Evolutionary conservation across 2,797 vertebrate genomes (phyloP).

Genomic region (Phrynocephalus guinanensis): DNA sequence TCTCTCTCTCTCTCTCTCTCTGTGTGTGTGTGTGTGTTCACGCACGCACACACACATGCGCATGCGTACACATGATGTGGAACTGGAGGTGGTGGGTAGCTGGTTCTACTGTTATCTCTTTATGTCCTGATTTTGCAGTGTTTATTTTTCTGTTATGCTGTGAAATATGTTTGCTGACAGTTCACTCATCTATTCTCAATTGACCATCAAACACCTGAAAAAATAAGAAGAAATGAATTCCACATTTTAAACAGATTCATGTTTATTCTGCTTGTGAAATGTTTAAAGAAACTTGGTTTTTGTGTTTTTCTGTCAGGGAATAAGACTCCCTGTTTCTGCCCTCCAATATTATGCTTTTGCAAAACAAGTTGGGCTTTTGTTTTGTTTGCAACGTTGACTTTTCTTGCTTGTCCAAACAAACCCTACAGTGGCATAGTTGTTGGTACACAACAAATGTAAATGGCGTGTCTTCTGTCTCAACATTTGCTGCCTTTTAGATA

Average conservation of each 20-base stretch:
- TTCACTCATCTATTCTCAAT: constrained; percentile 55
- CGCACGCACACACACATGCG: not conserved
- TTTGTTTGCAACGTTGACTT: not conserved
- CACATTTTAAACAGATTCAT: not conserved
- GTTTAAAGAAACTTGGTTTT: not conserved
- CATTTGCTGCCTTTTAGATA: constrained; percentile 22
- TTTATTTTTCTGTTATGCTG: constrained; percentile 29
- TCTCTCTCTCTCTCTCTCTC: not conserved
- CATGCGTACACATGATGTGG: constrained; percentile 3
- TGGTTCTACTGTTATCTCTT: constrained; percentile 63
- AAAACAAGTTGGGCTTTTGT: constrained; percentile 8
- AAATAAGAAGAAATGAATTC: not conserved
- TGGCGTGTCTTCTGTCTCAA: constrained; percentile 33
- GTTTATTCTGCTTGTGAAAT: constrained; percentile 20
- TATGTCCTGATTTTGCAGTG: constrained; percentile 60
- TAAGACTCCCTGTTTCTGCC: constrained; percentile 9
- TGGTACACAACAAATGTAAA: not conserved
- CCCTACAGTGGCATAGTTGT: rapidly evolving
- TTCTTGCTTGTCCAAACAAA: constrained; percentile 10
- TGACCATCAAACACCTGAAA: constrained; percentile 45
- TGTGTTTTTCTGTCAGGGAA: constrained; percentile 2
- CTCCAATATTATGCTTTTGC: constrained; percentile 5
- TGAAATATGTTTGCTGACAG: constrained; percentile 32
- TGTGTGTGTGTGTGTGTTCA: constrained; percentile 13
- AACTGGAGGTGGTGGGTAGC: constrained; percentile 63